Evolutionary conservation across 2,113 vertebrate genomes (phyloP).

Genomic region (Stigmatopora argus): DNA sequence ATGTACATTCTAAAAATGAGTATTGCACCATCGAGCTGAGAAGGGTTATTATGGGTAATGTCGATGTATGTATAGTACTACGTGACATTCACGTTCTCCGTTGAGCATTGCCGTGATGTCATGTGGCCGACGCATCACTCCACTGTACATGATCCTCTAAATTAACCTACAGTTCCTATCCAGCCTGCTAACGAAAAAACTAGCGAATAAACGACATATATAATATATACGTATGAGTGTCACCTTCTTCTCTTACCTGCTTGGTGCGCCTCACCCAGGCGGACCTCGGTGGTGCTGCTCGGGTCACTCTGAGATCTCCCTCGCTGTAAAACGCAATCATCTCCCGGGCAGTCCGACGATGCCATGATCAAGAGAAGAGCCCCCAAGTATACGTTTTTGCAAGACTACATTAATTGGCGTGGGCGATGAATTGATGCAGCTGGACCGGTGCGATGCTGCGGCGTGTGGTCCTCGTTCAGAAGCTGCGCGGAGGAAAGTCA

Average conservation of each 20-base stretch:
- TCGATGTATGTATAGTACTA: conserved; percentile 6
- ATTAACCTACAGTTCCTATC: background rate
- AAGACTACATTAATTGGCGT: conserved; percentile 63
- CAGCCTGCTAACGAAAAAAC: background rate
- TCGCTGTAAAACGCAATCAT: conserved; percentile 79
- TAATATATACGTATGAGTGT: too few relatives aligned
- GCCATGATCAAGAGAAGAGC: conserved; percentile 72
- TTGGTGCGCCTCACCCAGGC: conserved; percentile 66
- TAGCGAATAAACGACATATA: background rate
- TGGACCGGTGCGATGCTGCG: conserved; percentile 47
- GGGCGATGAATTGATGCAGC: conserved; percentile 38
- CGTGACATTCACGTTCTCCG: conserved; percentile 43
- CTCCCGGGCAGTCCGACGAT: conserved; percentile 75
- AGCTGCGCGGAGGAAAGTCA: conserved; percentile 54
- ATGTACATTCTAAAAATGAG: background rate
- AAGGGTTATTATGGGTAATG: background rate
- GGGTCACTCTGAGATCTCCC: conserved; percentile 92
- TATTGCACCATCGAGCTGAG: background rate
- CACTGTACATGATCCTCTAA: conserved; percentile 7
- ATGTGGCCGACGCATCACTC: background rate
- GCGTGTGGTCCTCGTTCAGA: conserved; percentile 49
- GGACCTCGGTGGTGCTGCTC: conserved; percentile 81
- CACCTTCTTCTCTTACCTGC: conserved; percentile 68
- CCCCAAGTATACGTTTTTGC: conserved; percentile 41
- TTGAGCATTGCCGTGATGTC: conserved; percentile 9